Evolutionary conservation across 2,113 vertebrate genomes (phyloP), one percentile per base, ranked within the genome.

Genomic region (Sclerurus mexicanus): DNA sequence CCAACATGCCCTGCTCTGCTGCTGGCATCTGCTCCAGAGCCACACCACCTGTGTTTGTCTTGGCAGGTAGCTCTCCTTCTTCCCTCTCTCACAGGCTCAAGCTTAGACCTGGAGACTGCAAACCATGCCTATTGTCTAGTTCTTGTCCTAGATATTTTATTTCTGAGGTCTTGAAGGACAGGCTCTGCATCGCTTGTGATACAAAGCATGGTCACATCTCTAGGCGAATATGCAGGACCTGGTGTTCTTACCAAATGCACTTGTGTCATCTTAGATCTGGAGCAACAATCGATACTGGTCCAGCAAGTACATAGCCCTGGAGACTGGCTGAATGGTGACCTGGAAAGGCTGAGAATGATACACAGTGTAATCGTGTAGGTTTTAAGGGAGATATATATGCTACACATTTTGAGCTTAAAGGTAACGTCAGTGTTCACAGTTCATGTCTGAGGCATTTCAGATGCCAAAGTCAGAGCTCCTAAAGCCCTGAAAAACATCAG

Each of bases 291-390:
- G 44, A 5, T 30, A 97, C 72, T 47, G 97, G 96, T 89, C 97
- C 97, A 85, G 93, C 63, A 20, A 95, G 50, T 37, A 80, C 25
- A 10, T 97, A 96, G 60, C 97, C 97, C 49, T 47, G 95, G 53
- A 80, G 72, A 25, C 1, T 58, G 53, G 60, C 78, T 87, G 91
- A 82, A 63, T 0, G 10, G 56, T 66, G 85, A 73, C 86, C 91
- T 96, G 90, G 58, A 76, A 90, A 56, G 56, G 19, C 59, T 59
- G 62, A 68, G 76, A 78, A 68, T 0, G 7, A 84, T 2, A 62
- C 15, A 59, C 7, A 6, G 10, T 21, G 30, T 67, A 19, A 80
- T 79, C 83, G 66, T 56, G 75, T 15, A 44, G 33, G 75, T 93
- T 84, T 68, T 52, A n/a, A 92, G 40, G 60, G 76, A 71, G 18